These are phyloP conservation scores for Anolis sagrei DNA, from an alignment of 2,113 vertebrate genomes.

Conservation along the genomic window DNA sequence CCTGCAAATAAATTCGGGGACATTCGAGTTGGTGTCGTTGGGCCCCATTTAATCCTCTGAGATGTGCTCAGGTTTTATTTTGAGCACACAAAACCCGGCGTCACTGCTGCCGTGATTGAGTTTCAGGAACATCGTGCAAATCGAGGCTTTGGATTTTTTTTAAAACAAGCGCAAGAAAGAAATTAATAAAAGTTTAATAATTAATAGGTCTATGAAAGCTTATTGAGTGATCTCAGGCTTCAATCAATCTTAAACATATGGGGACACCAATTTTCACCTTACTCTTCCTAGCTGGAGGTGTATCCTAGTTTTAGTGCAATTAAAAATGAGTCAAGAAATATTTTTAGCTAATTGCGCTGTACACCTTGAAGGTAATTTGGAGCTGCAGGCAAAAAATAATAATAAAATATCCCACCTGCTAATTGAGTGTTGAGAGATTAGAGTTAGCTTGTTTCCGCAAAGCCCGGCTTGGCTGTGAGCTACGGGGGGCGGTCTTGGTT, in stretches of 20 bases:
- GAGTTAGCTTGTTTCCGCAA: slow-evolving; percentile 29
- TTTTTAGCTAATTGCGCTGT: slow-evolving; percentile 71
- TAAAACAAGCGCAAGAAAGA: slow-evolving; percentile 23
- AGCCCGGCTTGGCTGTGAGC: not conserved
- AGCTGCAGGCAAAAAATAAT: slow-evolving; percentile 67
- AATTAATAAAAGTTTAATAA: slow-evolving; percentile 61
- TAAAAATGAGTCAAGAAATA: slow-evolving; percentile 65
- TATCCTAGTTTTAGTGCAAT: slow-evolving; percentile 65
- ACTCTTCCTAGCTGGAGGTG: slow-evolving; percentile 61
- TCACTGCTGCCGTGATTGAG: not conserved
- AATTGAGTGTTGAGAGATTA: slow-evolving; percentile 64
- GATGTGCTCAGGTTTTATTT: slow-evolving; percentile 3
- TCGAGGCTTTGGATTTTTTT: slow-evolving; percentile 21
- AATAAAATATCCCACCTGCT: slow-evolving; percentile 61
- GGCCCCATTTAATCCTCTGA: not conserved
- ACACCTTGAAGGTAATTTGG: slow-evolving; percentile 71
- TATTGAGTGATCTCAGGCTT: slow-evolving; percentile 55
- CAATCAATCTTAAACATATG: slow-evolving; percentile 67
- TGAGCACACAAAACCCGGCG: not conserved
- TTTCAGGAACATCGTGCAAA: slow-evolving; percentile 37
- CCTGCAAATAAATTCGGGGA: slow-evolving; percentile 41
- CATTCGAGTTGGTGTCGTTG: not conserved
- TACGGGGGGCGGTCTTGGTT: not conserved
- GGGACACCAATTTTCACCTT: slow-evolving; percentile 61
- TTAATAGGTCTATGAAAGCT: slow-evolving; percentile 58